Percentiles rank a stretch among this genome's conserved stretches.
Conservation (phyloP, 2,888 invertebrate genomes). For the Hypercompe scribonia region DNA sequence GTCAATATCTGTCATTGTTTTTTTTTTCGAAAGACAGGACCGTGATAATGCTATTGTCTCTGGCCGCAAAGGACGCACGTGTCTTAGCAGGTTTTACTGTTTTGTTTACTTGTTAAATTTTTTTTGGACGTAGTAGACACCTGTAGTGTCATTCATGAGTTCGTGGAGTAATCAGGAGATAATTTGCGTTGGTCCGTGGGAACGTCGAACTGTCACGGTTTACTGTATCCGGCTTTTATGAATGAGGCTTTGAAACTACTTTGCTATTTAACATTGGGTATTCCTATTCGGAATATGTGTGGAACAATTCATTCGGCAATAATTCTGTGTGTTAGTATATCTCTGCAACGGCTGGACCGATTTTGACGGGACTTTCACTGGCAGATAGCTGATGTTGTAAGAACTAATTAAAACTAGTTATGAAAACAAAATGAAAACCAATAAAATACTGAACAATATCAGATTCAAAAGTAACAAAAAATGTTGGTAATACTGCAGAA, state of each 20-base stretch:
- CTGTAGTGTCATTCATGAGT: slow-evolving; percentile 77
- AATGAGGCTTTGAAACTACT: slow-evolving; percentile 36
- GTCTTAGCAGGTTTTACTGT: slow-evolving; percentile 77
- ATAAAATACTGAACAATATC: too few relatives aligned
- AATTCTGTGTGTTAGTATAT: too few relatives aligned
- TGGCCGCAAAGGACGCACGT: slow-evolving; percentile 81
- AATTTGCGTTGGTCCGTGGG: slow-evolving; percentile 64
- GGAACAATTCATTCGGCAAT: background rate
- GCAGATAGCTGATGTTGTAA: too few relatives aligned
- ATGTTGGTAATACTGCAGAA: too few relatives aligned
- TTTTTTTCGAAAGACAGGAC: slow-evolving; percentile 57
- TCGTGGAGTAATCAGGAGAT: slow-evolving; percentile 61
- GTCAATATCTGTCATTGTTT: slow-evolving; percentile 59
- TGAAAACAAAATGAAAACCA: too few relatives aligned
- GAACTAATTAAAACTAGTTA: too few relatives aligned
- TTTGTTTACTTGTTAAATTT: slow-evolving; percentile 67
- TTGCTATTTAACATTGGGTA: slow-evolving; percentile 3
- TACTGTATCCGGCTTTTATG: slow-evolving; percentile 46
- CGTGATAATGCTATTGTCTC: slow-evolving; percentile 75
- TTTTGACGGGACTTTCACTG: too few relatives aligned
- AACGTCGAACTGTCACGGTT: slow-evolving; percentile 43
- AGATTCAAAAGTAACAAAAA: too few relatives aligned
- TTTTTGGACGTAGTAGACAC: slow-evolving; percentile 73
- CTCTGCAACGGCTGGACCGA: too few relatives aligned
- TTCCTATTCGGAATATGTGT: background rate